A percentile compares a stretch with the other conserved stretches of the same genome.
phyloP scores from a whole-genome alignment of 2,888 invertebrate species.

The Poecilus cupreus region DNA sequence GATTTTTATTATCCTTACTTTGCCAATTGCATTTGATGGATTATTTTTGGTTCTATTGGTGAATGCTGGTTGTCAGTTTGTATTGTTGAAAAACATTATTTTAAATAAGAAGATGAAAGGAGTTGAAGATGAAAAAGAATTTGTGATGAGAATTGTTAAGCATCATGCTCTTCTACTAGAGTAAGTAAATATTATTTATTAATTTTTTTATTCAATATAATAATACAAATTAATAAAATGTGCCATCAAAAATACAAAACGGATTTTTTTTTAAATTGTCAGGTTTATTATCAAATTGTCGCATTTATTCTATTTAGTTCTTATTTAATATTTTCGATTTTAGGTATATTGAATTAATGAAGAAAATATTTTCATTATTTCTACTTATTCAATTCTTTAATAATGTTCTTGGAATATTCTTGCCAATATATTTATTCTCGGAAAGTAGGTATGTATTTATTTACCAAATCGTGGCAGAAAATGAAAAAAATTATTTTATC shows the following conservation, averaged over 20 bases:
- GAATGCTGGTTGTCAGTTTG: background rate
- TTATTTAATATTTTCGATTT: background rate
- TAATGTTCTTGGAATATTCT: background rate
- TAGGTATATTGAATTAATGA: conserved; percentile 16
- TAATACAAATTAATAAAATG: background rate
- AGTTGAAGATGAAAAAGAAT: background rate
- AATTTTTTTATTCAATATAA: background rate
- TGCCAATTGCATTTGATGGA: background rate
- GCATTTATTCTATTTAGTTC: too few relatives aligned
- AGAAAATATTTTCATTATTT: conserved; percentile 1
- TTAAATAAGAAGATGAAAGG: background rate
- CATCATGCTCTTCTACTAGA: conserved; percentile 15
- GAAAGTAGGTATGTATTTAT: background rate
- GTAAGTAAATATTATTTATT: background rate
- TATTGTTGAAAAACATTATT: background rate
- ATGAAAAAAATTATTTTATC: background rate
- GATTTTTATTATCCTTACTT: background rate
- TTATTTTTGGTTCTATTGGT: conserved; percentile 1
- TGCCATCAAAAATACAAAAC: too few relatives aligned
- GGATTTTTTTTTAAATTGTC: background rate
- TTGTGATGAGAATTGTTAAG: background rate
- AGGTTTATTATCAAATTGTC: too few relatives aligned
- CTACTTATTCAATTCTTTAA: background rate
- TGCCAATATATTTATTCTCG: conserved; percentile 27
- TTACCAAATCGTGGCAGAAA: background rate